A percentile compares a stretch with the other conserved stretches of the same genome.
Conservation (phyloP, 2,797 vertebrate genomes). For the Pseudopleuronectes americanus region DNA sequence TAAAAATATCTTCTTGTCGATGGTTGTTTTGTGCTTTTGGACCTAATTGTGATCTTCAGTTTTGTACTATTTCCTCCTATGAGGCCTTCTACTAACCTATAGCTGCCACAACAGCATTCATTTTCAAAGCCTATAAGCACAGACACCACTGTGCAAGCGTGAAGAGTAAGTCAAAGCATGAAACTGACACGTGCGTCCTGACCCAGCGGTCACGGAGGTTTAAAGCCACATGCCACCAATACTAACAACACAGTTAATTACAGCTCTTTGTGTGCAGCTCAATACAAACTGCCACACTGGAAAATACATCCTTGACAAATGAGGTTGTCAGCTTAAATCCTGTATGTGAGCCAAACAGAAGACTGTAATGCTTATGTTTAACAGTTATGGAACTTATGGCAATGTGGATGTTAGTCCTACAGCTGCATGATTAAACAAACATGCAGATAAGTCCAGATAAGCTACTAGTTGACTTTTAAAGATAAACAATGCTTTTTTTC, state of each 20-base stretch:
- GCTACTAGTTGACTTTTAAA: background rate
- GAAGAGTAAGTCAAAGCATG: background rate
- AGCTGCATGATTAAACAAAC: background rate
- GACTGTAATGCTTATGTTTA: background rate
- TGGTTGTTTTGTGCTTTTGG: too few relatives aligned
- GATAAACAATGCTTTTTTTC: background rate
- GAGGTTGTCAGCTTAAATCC: background rate
- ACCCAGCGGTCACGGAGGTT: background rate
- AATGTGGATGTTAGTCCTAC: background rate
- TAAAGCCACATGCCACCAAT: background rate
- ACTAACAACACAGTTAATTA: background rate
- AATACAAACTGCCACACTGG: too few relatives aligned
- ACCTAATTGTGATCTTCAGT: too few relatives aligned
- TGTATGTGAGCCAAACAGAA: background rate
- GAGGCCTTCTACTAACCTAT: slow-evolving; percentile 6
- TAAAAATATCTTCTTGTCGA: too few relatives aligned
- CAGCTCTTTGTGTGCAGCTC: slow-evolving; percentile 5
- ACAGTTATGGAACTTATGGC: background rate
- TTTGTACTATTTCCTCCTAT: slow-evolving; percentile 27
- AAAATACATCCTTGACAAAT: background rate
- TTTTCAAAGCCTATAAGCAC: background rate
- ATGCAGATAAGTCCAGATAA: slow-evolving; percentile 2
- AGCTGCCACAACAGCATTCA: background rate
- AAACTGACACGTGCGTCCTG: background rate
- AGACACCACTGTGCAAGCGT: background rate